phyloP scores from a whole-genome alignment of 2,797 vertebrate species.

The Eurystomus glaucurus region DNA sequence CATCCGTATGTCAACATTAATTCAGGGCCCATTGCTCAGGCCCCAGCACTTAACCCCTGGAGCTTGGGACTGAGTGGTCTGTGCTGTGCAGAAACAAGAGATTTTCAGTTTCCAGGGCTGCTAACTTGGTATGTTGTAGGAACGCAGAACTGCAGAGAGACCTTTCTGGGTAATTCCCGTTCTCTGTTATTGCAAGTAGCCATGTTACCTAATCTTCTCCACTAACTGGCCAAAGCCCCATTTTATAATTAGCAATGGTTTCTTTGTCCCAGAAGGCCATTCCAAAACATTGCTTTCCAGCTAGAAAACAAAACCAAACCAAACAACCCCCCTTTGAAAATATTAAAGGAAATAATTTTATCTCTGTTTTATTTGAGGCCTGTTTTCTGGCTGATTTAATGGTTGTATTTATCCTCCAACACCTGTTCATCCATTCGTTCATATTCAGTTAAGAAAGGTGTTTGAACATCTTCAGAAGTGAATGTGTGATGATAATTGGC shows the following conservation, averaged over 20 bases:
- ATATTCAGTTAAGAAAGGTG: slow-evolving; percentile 50
- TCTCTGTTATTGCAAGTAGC: slow-evolving; percentile 1
- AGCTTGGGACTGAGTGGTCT: not conserved
- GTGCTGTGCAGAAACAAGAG: not conserved
- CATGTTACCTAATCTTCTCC: not conserved
- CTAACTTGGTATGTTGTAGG: not conserved
- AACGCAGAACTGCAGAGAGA: not conserved
- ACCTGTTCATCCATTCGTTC: slow-evolving; percentile 56
- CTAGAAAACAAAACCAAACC: not conserved
- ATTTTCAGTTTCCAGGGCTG: slow-evolving; percentile 1
- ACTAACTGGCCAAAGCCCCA: not conserved
- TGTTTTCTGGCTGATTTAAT: slow-evolving; percentile 39
- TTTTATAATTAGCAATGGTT: not conserved
- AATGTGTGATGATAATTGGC: not conserved
- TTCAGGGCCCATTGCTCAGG: too few relatives aligned
- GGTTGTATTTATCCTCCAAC: slow-evolving; percentile 11
- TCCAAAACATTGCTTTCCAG: slow-evolving; percentile 35
- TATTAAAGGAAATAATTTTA: not conserved
- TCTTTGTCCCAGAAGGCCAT: slow-evolving; percentile 2
- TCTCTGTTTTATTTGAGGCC: not conserved
- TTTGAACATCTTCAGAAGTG: slow-evolving; percentile 54
- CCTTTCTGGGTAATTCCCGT: not conserved
- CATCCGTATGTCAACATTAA: too few relatives aligned
- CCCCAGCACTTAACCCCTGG: not conserved
- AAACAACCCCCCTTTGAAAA: not conserved